Evolutionary conservation across 2,113 vertebrate species (phyloP), one percentile per base, ranked within the genome.

Genomic region (Aplodontia rufa): DNA sequence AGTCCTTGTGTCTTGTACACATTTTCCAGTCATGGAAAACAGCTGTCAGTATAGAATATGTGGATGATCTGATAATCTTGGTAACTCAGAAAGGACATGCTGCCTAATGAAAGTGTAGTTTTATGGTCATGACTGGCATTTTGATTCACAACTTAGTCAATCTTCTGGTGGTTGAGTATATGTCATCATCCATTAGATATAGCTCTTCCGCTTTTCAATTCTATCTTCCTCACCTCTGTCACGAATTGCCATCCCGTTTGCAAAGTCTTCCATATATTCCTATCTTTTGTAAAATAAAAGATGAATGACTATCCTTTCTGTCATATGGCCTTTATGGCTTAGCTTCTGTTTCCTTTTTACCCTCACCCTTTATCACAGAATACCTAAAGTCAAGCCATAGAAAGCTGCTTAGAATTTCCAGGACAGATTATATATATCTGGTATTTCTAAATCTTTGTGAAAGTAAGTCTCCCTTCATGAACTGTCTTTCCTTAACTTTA

Each of bases 21-120:
- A 83, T 51, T 94, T 93, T 64, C 17, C 4, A 35, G 28, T 69
- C 85, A 58, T 26, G 9, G 37, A 92, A 95, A 97, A 85, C 9
- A 69, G 12, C 1, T 24, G 35, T 64, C 26, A 78, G 3, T 72
- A 11, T 7, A 78, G 19, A 80, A n/a, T 90, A 69, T 53, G 13
- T 55, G 32, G 28, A 75, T 72, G 22, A 88, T 60, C 9, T 62
- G 53, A 82, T 42, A 87, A 78, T 82, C 28, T 17, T 35, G 71
- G 32, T 60, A 71, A 71, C 32, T 28, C 8, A 12, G 32, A 91
- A 14, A 87, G 26, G 26, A 69, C 14, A 55, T 49, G 4, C 28
- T 90, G 37, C 14, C 20, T 79, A 69, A 78, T 69, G 35, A 86
- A 80, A 64, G 3, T 53, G 69, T 24, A 20, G 51, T 89, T 76